These are phyloP conservation scores for Melieria picta DNA, from an alignment of 2,888 invertebrate genomes.

Conservation along the genomic window DNA sequence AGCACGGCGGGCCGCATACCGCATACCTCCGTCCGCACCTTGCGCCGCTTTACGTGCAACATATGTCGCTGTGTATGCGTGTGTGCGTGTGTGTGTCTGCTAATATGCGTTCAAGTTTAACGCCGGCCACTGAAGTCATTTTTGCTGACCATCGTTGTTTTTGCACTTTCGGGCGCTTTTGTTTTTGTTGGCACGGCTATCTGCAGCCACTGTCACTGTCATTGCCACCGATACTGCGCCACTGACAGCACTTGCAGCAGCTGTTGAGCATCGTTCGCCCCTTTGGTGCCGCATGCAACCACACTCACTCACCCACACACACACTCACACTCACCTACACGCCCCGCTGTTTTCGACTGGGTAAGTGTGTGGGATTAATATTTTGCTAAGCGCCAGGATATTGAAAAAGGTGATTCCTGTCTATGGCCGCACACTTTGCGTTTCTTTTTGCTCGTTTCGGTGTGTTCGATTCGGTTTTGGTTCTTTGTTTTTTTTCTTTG, in stretches of 20 bases:
- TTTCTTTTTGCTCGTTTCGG: background rate
- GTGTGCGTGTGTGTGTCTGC: conserved; percentile 40
- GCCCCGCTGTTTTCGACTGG: background rate
- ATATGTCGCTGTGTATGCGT: background rate
- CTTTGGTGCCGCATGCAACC: conserved; percentile 1
- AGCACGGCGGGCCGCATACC: background rate
- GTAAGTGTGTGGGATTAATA: conserved; percentile 30
- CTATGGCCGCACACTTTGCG: conserved; percentile 10
- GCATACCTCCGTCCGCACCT: too few species aligned
- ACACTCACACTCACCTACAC: background rate
- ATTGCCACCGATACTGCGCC: conserved; percentile 21
- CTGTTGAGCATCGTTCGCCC: conserved; percentile 24
- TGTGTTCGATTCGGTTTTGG: background rate
- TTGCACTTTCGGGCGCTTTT: conserved; percentile 28
- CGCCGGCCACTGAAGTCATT: conserved; percentile 41
- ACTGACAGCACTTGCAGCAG: conserved; percentile 29
- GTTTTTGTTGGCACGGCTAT: conserved; percentile 25
- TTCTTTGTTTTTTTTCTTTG: background rate
- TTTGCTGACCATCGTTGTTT: conserved; percentile 47
- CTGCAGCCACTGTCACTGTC: background rate
- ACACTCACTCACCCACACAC: conserved; percentile 1
- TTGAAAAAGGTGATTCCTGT: conserved; percentile 35
- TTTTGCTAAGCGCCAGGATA: conserved; percentile 34
- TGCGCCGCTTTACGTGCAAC: too few species aligned
- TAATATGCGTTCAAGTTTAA: conserved; percentile 49